phyloP scores from a whole-genome alignment of 2,113 vertebrate genomes.

The Corynorhinus townsendii region DNA sequence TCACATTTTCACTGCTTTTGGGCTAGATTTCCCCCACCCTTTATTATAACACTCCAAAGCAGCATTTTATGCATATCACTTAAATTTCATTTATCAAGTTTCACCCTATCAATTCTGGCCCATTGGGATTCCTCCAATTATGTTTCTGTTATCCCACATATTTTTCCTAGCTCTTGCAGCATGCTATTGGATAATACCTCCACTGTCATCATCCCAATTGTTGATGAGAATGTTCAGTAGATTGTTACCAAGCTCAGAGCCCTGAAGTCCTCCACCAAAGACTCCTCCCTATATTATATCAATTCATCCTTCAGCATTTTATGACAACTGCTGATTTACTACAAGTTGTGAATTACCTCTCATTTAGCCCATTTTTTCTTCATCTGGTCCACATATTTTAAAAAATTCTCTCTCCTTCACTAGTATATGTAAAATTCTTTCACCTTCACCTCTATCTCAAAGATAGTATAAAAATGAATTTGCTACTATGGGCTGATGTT shows the following conservation, averaged over 20 bases:
- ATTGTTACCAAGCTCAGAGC: not conserved
- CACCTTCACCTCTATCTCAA: not conserved
- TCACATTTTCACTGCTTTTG: not conserved
- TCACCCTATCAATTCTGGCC: not conserved
- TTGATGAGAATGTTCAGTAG: not conserved
- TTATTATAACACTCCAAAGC: not conserved
- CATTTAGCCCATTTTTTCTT: not conserved
- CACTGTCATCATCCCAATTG: not conserved
- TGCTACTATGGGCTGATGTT: not conserved
- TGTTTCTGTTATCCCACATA: not conserved
- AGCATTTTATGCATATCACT: not conserved
- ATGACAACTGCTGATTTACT: not conserved
- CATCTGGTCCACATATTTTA: not conserved
- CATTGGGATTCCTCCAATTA: not conserved
- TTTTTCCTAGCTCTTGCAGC: not conserved
- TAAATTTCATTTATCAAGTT: constrained; percentile 25
- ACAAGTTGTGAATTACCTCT: not conserved
- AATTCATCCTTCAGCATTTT: not conserved
- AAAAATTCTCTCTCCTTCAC: not conserved
- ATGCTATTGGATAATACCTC: not conserved
- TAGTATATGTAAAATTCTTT: not conserved
- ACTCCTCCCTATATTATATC: not conserved
- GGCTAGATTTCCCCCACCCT: not conserved
- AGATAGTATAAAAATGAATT: not conserved
- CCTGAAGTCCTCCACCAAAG: not conserved